These are phyloP conservation scores for Oncopeltus fasciatus DNA, from an alignment of 1,140 invertebrate species.

Conservation along the genomic window DNA sequence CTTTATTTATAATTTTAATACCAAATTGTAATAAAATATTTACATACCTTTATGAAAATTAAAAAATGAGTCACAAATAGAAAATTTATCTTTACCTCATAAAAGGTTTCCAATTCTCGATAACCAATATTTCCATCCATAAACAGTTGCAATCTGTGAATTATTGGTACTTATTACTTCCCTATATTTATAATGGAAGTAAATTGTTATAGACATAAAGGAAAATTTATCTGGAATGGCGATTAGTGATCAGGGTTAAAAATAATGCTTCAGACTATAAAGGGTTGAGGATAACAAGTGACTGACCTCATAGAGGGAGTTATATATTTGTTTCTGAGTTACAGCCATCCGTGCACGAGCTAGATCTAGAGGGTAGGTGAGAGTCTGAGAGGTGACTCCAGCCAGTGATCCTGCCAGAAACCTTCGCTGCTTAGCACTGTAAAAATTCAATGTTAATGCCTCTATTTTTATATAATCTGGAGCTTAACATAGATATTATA, in stretches of 20 bases:
- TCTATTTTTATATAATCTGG: no score
- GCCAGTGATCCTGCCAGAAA: slow-evolving; percentile 87
- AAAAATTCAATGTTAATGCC: not conserved
- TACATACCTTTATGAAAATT: no score
- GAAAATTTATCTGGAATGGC: no score
- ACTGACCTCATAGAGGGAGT: slow-evolving; percentile 36
- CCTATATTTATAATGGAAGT: not conserved
- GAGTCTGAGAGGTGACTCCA: slow-evolving; percentile 78
- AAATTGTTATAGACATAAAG: no score
- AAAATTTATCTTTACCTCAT: not conserved
- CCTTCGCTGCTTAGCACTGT: slow-evolving; percentile 28
- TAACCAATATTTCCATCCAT: not conserved
- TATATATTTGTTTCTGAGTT: slow-evolving; percentile 59
- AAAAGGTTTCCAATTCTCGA: not conserved
- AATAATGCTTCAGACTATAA: not conserved
- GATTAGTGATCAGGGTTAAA: no score
- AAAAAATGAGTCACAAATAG: no score
- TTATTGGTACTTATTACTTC: not conserved
- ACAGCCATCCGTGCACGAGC: slow-evolving; percentile 96
- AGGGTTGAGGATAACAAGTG: slow-evolving; percentile 3
- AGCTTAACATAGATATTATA: no score
- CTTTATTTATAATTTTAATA: no score
- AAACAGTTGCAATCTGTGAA: not conserved
- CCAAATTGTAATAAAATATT: no score
- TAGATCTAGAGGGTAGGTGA: slow-evolving; percentile 93